These are phyloP conservation scores for Stichopus chloronotus DNA, from an alignment of 35 echinoderm and acorn worm genomes.

Conservation along the genomic window DNA sequence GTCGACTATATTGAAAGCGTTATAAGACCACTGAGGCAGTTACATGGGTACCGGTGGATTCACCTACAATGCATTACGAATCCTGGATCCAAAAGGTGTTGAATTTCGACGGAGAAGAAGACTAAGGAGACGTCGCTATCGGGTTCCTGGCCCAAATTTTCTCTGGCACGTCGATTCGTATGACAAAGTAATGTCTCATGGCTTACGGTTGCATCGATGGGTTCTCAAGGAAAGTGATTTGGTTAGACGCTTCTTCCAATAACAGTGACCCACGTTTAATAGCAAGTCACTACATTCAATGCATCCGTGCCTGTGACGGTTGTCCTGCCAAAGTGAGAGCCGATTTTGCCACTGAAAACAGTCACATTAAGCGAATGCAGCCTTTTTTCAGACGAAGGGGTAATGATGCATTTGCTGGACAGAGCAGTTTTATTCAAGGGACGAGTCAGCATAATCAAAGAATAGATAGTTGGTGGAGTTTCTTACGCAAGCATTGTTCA, in stretches of 20 bases:
- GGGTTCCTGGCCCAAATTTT: too few species aligned
- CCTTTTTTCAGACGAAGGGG: too few species aligned
- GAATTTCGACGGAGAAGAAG: conserved; percentile 39
- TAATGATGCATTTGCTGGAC: too few species aligned
- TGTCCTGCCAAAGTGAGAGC: conserved; percentile 14
- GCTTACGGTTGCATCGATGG: conserved; percentile 70
- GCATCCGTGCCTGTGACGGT: not conserved
- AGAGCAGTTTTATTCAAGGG: conserved; percentile 35
- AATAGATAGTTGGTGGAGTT: conserved; percentile 39
- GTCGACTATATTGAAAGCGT: conserved; percentile 47
- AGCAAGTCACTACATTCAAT: conserved; percentile 64
- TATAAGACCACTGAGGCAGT: conserved; percentile 39
- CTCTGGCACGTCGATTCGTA: conserved; percentile 71
- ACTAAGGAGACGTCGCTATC: conserved; percentile 25
- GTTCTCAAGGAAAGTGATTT: too few species aligned
- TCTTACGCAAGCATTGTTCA: conserved; percentile 57
- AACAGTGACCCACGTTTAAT: conserved; percentile 70
- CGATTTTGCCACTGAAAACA: conserved; percentile 60
- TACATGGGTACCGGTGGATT: conserved; percentile 73
- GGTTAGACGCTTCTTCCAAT: conserved; percentile 64
- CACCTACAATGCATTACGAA: conserved; percentile 58
- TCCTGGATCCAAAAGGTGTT: conserved; percentile 67
- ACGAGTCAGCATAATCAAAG: conserved; percentile 32
- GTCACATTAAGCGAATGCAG: conserved; percentile 25
- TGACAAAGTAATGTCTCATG: conserved; percentile 74